Base-by-base conservation (phyloP, 2,888 invertebrate genomes). In the Galerucella pusilla region DNA sequence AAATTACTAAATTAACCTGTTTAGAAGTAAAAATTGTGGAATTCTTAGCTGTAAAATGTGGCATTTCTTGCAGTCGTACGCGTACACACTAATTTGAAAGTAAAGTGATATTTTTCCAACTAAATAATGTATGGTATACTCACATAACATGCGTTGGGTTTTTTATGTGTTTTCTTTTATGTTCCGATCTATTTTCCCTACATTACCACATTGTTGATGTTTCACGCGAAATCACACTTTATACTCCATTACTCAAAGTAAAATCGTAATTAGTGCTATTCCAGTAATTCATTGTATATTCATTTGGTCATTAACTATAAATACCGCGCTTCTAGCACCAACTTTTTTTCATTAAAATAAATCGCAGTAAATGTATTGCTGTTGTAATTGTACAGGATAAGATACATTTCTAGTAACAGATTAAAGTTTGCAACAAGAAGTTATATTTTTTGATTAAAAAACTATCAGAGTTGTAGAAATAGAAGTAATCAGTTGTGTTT, bases 171-270 rank as follows among this genome's bases (percentile, higher is more conserved):
- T 57, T 20, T 57, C 20, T n/a, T 52, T 52, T n/a, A 52, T 52
- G 52, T n/a, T 10, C 10, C 57, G 9, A 65, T 46, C 64, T 45
- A 4, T n/a, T 46, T 65, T 65, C 45, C 45, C 9, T 5, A 12
- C n/a, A 65, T 65, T 16, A 65, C 64, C 64, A 20, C 64, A 20
- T n/a, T 46, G 64, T 65, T 46, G 20, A 57, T 46, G 64, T 20
- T 65, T 65, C 64, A 65, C 64, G 64, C 64, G 64, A 65, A 65
- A 45, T 65, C 46, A 46, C 25, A 61, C 63, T 70, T 70, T 54
- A 59, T 59, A 60, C 35, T 57, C 57, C 42, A 68, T 57, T 57
- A 54, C 54, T 68, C 68, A 68, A 68, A 65, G 46, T 46, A 45
- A 20, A 65, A 65, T 46, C 45, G 64, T 65, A 65, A 65, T 65